Conservation (phyloP, 2,113 vertebrate genomes). For the Lamprologus speciosus region DNA sequence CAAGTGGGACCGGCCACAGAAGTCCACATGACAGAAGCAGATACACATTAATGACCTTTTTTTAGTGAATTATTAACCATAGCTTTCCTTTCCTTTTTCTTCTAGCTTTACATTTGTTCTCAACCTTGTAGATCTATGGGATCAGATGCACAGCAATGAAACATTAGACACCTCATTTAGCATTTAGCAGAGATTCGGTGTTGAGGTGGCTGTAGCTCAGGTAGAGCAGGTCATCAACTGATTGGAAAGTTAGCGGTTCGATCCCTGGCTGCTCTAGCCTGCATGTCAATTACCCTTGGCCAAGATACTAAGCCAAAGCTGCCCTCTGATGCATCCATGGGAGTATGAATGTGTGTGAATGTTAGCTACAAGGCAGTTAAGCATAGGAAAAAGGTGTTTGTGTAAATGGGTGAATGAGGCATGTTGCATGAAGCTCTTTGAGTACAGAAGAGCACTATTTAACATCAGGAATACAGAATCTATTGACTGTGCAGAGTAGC, state of each 20-base stretch:
- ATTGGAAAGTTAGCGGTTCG: neutral
- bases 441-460: neutral
- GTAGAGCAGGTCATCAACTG: neutral
- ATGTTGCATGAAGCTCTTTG: neutral
- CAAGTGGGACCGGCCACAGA: conserved; percentile 29
- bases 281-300: neutral
- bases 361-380: neutral
- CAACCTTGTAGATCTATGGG: neutral
- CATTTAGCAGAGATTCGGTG: neutral
- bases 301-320: neutral
- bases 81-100: neutral
- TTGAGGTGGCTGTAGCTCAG: neutral
- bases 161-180: neutral
- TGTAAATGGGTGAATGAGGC: neutral
- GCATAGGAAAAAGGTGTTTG: neutral
- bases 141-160: neutral
- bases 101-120: neutral
- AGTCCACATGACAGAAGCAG: neutral
- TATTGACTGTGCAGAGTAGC: neutral
- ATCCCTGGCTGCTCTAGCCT: neutral
- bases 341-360: neutral
- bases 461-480: neutral
- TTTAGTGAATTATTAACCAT: conserved; percentile 21
- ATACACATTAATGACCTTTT: neutral
- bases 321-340: neutral